Base-by-base conservation (phyloP, 2,888 invertebrate species). In the Ethmia dodecea region DNA sequence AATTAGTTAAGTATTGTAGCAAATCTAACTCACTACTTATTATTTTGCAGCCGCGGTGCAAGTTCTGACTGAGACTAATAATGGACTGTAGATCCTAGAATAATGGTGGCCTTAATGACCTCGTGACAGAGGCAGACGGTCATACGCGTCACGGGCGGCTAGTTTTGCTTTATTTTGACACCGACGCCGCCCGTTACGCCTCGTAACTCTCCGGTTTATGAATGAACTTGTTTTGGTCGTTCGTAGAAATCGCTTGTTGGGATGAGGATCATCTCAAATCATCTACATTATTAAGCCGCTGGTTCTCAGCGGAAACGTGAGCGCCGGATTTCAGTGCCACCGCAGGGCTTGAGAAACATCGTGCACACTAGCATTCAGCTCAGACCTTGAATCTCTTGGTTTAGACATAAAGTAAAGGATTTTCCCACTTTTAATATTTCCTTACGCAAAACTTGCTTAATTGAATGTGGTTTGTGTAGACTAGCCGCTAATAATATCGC, bases 331-430 rank as follows among this genome's bases (percentile, higher is more conserved):
- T 35, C 44, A 42, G 30, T 35, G 50, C 60, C 51, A 54, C 52
- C 61, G 54, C 71, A 67, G 69, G 60, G 74, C 65, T 70, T 74
- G 58, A 54, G 74, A 63, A 72, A 75, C 55, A 49, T 48, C 46
- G 44, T 46, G 52, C 55, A 43, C 58, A 43, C 58, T 49, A 55
- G 52, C 62, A 67, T 68, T 68, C 65, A 57, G 59, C 57, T 58
- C 57, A 52, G 63, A 60, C 73, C 73, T 74, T 75, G 66, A 60
- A 61, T 59, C 54, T 66, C 69, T 74, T 73, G 74, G 70, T 73
- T 67, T 61, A 52, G 47, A 53, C 50, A 37, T 38, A 37, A 42
- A 51, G 59, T 61, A 67, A 66, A 62, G 64, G 61, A 62, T 61
- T 26, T 60, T 54, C 49, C 55, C 46, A 53, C 49, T 55, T 55